Evolutionary conservation across 2,888 invertebrate species (phyloP).

Genomic region (Pseudeuparius sepicola): DNA sequence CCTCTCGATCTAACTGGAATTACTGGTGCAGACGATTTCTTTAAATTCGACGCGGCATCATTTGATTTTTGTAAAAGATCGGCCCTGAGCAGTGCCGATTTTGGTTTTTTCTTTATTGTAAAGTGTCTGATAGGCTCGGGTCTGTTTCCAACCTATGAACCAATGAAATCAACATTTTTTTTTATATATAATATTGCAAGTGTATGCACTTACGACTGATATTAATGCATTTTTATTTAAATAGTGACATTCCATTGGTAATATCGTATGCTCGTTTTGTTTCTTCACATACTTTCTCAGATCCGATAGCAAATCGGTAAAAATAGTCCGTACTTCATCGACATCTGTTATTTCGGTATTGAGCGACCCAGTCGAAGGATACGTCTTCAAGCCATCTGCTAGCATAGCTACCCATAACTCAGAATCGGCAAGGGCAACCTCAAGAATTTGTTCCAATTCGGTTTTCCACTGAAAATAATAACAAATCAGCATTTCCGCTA

Average conservation of each 20-base stretch:
- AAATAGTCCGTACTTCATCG: slow-evolving; percentile 82
- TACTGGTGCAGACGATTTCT: slow-evolving; percentile 80
- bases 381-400: slow-evolving; percentile 89
- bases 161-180: slow-evolving; percentile 3
- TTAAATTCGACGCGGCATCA: slow-evolving; percentile 80
- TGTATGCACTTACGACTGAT: slow-evolving; percentile 62
- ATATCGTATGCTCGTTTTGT: slow-evolving; percentile 74
- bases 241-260: slow-evolving; percentile 94
- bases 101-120: slow-evolving; percentile 85
- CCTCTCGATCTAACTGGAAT: slow-evolving; percentile 79
- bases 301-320: slow-evolving; percentile 81
- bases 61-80: slow-evolving; percentile 86
- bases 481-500: slow-evolving; percentile 19
- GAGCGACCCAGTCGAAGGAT: slow-evolving; percentile 79
- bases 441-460: slow-evolving; percentile 89
- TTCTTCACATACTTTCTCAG: slow-evolving; percentile 71
- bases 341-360: slow-evolving; percentile 83
- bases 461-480: slow-evolving; percentile 69
- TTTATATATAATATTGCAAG: too few species aligned
- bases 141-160: slow-evolving; percentile 60
- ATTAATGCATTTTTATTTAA: slow-evolving; percentile 86
- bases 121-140: slow-evolving; percentile 85
- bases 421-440: slow-evolving; percentile 84
- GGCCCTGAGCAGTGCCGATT: slow-evolving; percentile 81
- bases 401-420: slow-evolving; percentile 97